Evolutionary conservation across 2,113 vertebrate genomes (phyloP).

Genomic region (cattle (Bos taurus)): DNA sequence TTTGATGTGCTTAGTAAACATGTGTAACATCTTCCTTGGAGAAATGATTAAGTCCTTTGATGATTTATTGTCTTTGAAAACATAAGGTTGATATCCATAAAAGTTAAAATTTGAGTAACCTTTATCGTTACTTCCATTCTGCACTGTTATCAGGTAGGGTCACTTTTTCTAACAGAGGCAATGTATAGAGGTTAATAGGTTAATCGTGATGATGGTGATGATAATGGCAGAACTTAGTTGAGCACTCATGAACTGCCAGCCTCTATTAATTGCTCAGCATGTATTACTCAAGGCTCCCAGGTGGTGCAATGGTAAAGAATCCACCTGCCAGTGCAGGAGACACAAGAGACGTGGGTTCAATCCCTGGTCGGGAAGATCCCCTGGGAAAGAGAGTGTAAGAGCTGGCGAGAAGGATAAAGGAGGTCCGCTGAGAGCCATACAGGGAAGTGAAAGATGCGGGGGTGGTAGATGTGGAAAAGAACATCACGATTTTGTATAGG

Average conservation of each 20-base stretch:
- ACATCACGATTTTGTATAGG: not conserved
- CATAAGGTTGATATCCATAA: not conserved
- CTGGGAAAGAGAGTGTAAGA: not conserved
- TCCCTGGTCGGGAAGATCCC: not conserved
- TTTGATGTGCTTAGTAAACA: not conserved
- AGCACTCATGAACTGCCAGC: not conserved
- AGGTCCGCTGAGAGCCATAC: not conserved
- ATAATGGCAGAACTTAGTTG: not conserved
- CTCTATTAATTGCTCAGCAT: not conserved
- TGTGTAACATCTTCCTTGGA: not conserved
- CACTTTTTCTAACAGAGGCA: not conserved
- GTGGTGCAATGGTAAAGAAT: not conserved
- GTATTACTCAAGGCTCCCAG: not conserved
- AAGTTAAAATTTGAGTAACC: not conserved
- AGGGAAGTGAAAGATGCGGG: conserved; percentile 10
- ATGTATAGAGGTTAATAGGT: not conserved
- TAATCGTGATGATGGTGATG: not conserved
- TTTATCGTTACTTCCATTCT: not conserved
- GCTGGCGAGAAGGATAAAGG: not conserved
- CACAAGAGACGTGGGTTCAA: not conserved
- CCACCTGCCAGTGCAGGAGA: not conserved
- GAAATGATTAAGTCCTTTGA: not conserved
- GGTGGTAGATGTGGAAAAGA: not conserved
- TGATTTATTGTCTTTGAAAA: not conserved
- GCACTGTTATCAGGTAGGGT: not conserved